Evolutionary conservation across 2,113 vertebrate species (phyloP), one percentile per base, ranked within the genome.

Genomic region (Mormyrus iriodes): DNA sequence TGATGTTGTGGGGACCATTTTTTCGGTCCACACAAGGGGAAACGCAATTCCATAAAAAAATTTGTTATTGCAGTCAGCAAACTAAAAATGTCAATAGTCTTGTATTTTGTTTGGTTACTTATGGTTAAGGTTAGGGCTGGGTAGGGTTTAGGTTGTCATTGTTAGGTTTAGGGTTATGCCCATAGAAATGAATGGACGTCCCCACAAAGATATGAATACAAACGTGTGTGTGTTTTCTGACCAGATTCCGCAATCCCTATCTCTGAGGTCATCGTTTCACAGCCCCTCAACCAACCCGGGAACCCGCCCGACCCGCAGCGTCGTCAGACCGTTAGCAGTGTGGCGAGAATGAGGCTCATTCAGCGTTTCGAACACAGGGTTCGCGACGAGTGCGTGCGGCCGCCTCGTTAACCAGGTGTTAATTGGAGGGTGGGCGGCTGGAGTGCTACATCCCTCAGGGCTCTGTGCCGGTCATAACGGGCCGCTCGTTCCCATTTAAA

Each of bases 351-450:
- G 15, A 86, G 85, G 31, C n/a, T 35, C 85, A 12, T 53, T 48
- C 48, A n/a, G 27, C 85, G n/a, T 17, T 27, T 9, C 10, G 85
- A 53, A 52, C 44, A 76, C 6, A 4, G 15, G 35, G 27, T 76
- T 19, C 35, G 35, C 1, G 13, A 1, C 15, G 4, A 19, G 73
- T 42, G 13, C 73, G 8, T 17, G 73, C 15, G 35, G 31, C 13
- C 2, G 27, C 49, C 27, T 31, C 49, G 51, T 53, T 35, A 86
- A 51, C 48, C 27, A 27, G 31, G 51, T 86, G 85, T 53, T 86
- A 86, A 53, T 53, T 86, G 49, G 85, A 35, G 31, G 48, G 85
- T 53, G 51, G 82, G 85, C 55, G 85, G 48, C 39, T 86, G 85
- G 48, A 52, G 27, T 53, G n/a, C 9, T 8, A 2, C 31, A 31